These are phyloP conservation scores for Drepanosiphum platanoidis DNA, from an alignment of 2,888 invertebrate species.

Conservation along the genomic window DNA sequence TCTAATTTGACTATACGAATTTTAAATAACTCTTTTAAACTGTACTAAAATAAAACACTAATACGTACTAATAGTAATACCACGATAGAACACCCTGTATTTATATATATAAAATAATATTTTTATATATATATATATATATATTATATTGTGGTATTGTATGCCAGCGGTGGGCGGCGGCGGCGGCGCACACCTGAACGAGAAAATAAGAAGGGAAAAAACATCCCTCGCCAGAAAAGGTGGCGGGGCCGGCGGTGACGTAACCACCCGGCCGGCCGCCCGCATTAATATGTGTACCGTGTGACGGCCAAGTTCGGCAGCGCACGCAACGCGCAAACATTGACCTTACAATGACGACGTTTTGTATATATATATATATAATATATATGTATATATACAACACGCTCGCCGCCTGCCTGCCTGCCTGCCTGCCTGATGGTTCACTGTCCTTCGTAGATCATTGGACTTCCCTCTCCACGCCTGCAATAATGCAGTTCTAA, in stretches of 20 bases:
- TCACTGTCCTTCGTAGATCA: slow-evolving; percentile 58
- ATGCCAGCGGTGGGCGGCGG: neutral
- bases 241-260: slow-evolving; percentile 41
- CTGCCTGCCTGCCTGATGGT: slow-evolving; percentile 33
- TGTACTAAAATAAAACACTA: too few relatives aligned
- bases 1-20: too few relatives aligned
- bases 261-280: slow-evolving; percentile 41
- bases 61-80: neutral
- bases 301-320: slow-evolving; percentile 36
- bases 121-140: neutral
- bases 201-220: neutral
- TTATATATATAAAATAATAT: too few relatives aligned
- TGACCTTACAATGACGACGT: slow-evolving; percentile 41
- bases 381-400: neutral
- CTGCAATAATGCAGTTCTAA: too few relatives aligned
- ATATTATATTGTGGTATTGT: slow-evolving; percentile 4
- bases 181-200: slow-evolving; percentile 36
- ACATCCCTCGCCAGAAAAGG: slow-evolving; percentile 15
- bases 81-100: neutral
- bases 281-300: neutral
- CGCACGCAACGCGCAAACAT: slow-evolving; percentile 60
- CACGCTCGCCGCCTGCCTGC: neutral
- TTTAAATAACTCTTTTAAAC: too few relatives aligned
- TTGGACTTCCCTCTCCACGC: slow-evolving; percentile 49
- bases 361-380: neutral